Conservation (phyloP, 2,888 invertebrate genomes). For the Petrophora chlorosata region DNA sequence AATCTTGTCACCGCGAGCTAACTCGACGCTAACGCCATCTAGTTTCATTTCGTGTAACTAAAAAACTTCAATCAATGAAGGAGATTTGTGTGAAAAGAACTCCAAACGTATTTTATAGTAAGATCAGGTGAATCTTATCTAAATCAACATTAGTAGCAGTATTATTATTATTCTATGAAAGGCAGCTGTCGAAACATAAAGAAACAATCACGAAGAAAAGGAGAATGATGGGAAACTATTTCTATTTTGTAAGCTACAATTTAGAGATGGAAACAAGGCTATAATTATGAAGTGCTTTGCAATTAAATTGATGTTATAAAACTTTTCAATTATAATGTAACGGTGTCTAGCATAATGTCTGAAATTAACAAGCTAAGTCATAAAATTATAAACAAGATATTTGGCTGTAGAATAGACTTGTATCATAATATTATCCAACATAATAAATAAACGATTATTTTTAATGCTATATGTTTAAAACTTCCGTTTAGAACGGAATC, state of each 20-base stretch:
- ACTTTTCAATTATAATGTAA: conserved; percentile 30
- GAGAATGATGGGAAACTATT: conserved; percentile 35
- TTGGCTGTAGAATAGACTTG: neutral
- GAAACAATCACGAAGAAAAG: conserved; percentile 24
- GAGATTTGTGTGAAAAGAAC: no score
- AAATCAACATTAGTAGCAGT: neutral
- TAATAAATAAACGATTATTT: neutral
- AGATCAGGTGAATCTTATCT: neutral
- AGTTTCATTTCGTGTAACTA: conserved; percentile 6
- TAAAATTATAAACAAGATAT: conserved; percentile 11
- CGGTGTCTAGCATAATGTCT: conserved; percentile 6
- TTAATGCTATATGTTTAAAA: neutral
- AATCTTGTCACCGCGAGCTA: conserved; percentile 48
- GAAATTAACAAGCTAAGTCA: conserved; percentile 14
- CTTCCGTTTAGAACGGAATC: no score
- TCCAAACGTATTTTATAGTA: neutral
- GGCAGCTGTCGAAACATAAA: neutral
- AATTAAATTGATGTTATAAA: conserved; percentile 34
- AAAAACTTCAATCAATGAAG: neutral
- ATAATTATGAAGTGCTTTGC: conserved; percentile 27
- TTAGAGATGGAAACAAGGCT: conserved; percentile 21
- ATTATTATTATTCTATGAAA: neutral
- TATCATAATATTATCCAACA: neutral
- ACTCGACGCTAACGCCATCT: conserved; percentile 49
- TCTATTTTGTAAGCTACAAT: conserved; percentile 19